Evolutionary conservation across 2,113 vertebrate species (phyloP), one percentile per base, ranked within the genome.

Genomic region (Colistium nudipinnis): DNA sequence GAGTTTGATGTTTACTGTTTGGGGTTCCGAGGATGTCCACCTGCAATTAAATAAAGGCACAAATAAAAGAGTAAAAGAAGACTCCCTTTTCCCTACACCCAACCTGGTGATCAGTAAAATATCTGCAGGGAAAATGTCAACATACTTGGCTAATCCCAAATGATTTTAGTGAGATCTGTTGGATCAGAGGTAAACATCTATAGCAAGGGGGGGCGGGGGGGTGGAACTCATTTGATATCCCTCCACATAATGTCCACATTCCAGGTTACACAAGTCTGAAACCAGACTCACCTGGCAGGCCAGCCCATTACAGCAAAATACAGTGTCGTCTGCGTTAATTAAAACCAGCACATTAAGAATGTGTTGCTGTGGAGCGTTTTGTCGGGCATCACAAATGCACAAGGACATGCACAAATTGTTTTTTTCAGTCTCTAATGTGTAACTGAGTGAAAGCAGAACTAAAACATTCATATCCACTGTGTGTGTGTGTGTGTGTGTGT

Each of bases 41-140:
- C 55, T 61, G 44, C 48, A 35, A 61, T 52, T 64, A 76, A 81
- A 78, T 43, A 69, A 91, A 91, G 89, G 90, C 88, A 92, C 90
- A 88, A 86, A 86, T 47, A 80, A 84, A 20, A 78, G 36, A 51
- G 20, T 56, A 66, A 31, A 56, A 76, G 25, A 47, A 38, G 59
- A 4, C 4, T 62, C 25, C 67, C 33, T 17, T 74, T 81, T 27
- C 73, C 59, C 57, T 6, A 27, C 53, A 62, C 28, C 8, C 43
- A 22, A 57, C 25, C 31, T 19, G 55, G 35, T 7, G 35, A 9
- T 45, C 36, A 6, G 30, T 65, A 54, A 63, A 74, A 43, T 16
- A 4, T 63, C 1, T 53, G 48, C 2, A 5, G 12, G 35, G 30
- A 45, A 55, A n/a, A 41, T 17, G 3, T 47, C 7, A 31, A 35